Evolutionary conservation across 2,113 vertebrate genomes (phyloP), one percentile per base, ranked within the genome.

Genomic region (Syrmaticus mikado): DNA sequence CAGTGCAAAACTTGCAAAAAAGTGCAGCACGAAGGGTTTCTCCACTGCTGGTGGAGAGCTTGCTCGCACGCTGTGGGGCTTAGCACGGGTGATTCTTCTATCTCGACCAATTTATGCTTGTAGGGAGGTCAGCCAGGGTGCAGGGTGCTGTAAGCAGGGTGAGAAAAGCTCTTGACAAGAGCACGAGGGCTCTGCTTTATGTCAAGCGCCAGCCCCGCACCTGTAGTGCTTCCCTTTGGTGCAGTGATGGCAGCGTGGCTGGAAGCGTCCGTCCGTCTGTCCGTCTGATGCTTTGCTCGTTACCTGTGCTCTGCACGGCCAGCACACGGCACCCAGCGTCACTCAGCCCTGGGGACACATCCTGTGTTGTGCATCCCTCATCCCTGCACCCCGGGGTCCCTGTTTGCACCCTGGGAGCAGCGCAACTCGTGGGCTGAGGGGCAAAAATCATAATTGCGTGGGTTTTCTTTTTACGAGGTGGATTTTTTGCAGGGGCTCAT

Each of bases 361-460:
- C 46, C 46, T 2, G 21, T 24, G 22, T 24, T 22, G 22, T 50
- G 17, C 53, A 57, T 27, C 30, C 30, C 53, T 57, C 34, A 4
- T 38, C n/a, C 8, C 6, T 8, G 34, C 38, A 0, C 0, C 40
- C 19, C 0, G 0, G 10, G 53, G 62, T 22, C 34, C 21, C 4
- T 4, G 25, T 8, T 70, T 38, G 60, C 60, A 24, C 14, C 45
- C 8, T 1, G 4, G 75, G 43, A 18, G 4, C 34, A 2, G 21
- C 9, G 18, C 8, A 21, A 55, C 21, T 24, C 13, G 21, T 7
- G 52, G 52, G 52, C 52, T 9, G 52, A 27, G 5, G 40, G 3
- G 21, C 11, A 27, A 13, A 25, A 55, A 18, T 20, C 14, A 30
- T 5, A 38, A 22, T 2, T 2, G 22, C 18, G 66, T 18, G 81